Evolutionary conservation across 2,797 vertebrate species (phyloP).

Genomic region (Coranthus polyacanthus): DNA sequence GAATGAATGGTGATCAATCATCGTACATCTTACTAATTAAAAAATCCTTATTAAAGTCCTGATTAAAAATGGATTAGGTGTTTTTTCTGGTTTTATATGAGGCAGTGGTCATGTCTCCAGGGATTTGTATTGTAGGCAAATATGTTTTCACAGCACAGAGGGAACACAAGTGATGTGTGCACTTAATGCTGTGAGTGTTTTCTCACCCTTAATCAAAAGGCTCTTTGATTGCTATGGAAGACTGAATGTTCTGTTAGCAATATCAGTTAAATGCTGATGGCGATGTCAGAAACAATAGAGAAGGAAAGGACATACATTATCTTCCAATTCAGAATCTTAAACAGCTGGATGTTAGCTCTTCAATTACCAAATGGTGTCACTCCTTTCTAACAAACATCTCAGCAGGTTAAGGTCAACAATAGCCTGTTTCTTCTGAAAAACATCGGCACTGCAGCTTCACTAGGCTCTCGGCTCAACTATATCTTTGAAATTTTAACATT

Average conservation of each 20-base stretch:
- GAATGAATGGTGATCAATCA: slow-evolving; percentile 39
- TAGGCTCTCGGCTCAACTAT: too few relatives aligned
- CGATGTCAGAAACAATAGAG: too few relatives aligned
- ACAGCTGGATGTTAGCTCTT: too few relatives aligned
- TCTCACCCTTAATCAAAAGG: background rate
- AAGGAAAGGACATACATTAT: too few relatives aligned
- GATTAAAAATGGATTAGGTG: slow-evolving; percentile 47
- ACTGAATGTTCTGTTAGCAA: background rate
- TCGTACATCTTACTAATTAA: slow-evolving; percentile 49
- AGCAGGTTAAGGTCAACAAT: too few relatives aligned
- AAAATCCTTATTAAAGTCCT: slow-evolving; percentile 25
- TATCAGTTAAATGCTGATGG: background rate
- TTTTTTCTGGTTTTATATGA: background rate
- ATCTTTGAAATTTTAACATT: too few relatives aligned
- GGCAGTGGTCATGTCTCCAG: background rate
- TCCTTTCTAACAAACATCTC: too few relatives aligned
- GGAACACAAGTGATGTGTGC: background rate
- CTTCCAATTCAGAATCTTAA: too few relatives aligned
- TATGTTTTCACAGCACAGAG: background rate
- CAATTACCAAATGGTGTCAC: too few relatives aligned
- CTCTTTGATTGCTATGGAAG: background rate
- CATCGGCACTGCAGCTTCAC: too few relatives aligned
- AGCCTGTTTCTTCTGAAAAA: too few relatives aligned
- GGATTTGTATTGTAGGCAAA: background rate
- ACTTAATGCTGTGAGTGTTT: background rate